These are phyloP conservation scores for Siphonodentalium dalli DNA, from an alignment of 2,888 invertebrate genomes.

Conservation along the genomic window DNA sequence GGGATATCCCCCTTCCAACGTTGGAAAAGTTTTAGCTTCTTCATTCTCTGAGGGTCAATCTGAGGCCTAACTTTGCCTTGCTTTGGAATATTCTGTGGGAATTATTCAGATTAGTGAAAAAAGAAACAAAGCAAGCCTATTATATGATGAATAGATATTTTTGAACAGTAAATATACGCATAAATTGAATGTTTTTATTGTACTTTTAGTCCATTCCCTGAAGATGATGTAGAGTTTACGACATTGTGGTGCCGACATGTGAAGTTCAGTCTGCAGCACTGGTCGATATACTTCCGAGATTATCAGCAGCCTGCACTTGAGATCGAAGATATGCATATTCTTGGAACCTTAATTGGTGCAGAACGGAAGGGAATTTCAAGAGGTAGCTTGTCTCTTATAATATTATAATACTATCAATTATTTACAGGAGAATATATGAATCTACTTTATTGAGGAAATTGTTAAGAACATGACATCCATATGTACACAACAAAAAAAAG, in stretches of 20 bases:
- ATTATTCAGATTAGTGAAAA: no score
- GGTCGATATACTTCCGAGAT: conserved; percentile 89
- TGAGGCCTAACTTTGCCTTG: not conserved
- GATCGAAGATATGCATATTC: conserved; percentile 82
- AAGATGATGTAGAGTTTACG: conserved; percentile 85
- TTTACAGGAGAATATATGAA: no score
- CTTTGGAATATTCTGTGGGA: not conserved
- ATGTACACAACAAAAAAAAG: no score
- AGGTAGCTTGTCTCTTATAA: conserved; percentile 33
- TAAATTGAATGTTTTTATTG: conserved; percentile 13
- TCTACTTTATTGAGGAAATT: no score
- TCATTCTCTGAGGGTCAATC: not conserved
- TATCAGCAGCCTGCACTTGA: conserved; percentile 93
- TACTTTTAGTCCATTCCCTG: conserved; percentile 81
- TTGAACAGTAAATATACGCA: no score
- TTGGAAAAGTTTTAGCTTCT: no score
- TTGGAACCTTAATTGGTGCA: conserved; percentile 89
- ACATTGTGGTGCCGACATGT: conserved; percentile 93
- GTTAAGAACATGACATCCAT: no score
- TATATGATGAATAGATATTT: no score
- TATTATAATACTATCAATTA: not conserved
- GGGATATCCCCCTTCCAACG: no score
- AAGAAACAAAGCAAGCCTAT: no score
- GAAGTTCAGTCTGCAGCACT: conserved; percentile 80
- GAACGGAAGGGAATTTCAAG: conserved; percentile 72